Base-by-base conservation (phyloP, 1,140 invertebrate species). In the Neomicropteryx cornuta region DNA sequence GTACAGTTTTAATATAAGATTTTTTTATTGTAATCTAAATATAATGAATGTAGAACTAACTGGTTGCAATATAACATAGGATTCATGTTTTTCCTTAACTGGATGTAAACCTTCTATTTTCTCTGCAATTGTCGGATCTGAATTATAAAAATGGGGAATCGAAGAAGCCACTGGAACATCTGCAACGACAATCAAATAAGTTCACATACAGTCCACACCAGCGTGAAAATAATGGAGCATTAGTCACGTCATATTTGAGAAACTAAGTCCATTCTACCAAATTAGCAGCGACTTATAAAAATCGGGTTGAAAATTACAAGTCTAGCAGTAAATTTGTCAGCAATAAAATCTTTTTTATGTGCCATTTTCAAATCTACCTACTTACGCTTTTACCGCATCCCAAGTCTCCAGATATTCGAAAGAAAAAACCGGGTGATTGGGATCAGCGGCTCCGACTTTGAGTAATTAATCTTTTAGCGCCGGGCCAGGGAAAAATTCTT, bases 71-170 rank as follows among this genome's bases (percentile, higher is more conserved):
- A 54, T 51, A 8, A 66, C 52, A 3, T 44, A 46, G 1, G 71
- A 71, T 1, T 44, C 61, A 50, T 79, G 79, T 42, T 71, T 67
- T 13, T 70, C 47, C 29, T 47, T 50, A 40, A 77, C 58, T 0
- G 83, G 81, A 2, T 60, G 50, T 8, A 87, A 53, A 8, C 83
- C 83, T 3, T 79, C 75, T 1, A 92, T 62, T 1, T 67, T 60
- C 4, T 83, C 62, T 19, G 73, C 46, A 2, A 86, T 50, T 33
- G 58, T 63, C 3, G 78, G 73, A 52, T 87, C 79, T 1, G 72
- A 74, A 31, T 79, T 56, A 36, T 78, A 66, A 46, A 89, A 92
- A 59, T 92, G 88, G 0, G 86, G 87, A 48, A 79, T 75, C 1
- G 87, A 88, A 20, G 87, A 58, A 0, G 73, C 74, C 6, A 77